Percentiles rank a stretch among this genome's conserved stretches.
phyloP scores from a whole-genome alignment of 2,797 vertebrate species.

The Gambusia yucatana region DNA sequence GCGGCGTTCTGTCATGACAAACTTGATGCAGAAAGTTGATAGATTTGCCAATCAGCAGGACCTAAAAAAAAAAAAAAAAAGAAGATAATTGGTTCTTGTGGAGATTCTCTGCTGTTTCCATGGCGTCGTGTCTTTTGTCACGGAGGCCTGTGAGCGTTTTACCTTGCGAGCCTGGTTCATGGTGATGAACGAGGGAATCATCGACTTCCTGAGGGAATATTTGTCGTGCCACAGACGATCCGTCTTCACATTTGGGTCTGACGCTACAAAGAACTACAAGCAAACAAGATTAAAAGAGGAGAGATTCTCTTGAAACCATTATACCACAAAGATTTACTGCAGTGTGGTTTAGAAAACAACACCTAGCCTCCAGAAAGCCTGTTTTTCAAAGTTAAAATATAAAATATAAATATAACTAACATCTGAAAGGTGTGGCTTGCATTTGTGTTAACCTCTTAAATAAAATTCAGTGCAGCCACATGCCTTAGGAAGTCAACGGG shows the following conservation, averaged over 20 bases:
- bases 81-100: neutral
- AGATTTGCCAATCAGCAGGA: conserved; percentile 96
- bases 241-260: conserved; percentile 95
- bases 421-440: too few species aligned
- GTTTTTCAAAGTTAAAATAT: too few species aligned
- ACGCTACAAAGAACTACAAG: conserved; percentile 95
- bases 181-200: conserved; percentile 98
- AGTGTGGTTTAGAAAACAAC: too few species aligned
- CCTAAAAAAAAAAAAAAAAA: conserved; percentile 72
- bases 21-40: conserved; percentile 99
- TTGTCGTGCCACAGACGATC: conserved; percentile 99
- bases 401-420: too few species aligned
- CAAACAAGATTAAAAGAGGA: neutral
- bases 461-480: neutral
- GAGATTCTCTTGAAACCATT: neutral
- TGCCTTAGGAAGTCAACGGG: neutral
- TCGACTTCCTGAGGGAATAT: conserved; percentile 96
- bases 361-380: neutral
- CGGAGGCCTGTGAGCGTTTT: neutral
- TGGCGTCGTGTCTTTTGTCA: neutral
- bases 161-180: conserved; percentile 98
- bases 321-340: too few species aligned
- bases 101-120: neutral
- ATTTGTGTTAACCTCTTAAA: too few species aligned
- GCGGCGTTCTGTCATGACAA: conserved; percentile 93